Evolutionary conservation across 2,113 vertebrate species (phyloP).

Genomic region (Hyperopisus bebe): DNA sequence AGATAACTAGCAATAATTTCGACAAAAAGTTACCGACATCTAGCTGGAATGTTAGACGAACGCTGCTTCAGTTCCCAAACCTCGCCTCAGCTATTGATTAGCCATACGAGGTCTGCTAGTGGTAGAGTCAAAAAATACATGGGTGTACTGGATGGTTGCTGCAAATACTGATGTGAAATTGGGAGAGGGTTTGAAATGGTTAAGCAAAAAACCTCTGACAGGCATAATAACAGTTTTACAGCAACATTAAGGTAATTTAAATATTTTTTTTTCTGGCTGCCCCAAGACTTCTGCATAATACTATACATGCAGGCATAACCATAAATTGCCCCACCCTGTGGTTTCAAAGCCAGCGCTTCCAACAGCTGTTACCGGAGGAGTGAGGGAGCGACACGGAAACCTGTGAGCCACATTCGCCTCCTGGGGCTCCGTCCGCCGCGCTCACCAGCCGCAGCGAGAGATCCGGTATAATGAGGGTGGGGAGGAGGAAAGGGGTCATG

Average conservation of each 20-base stretch:
- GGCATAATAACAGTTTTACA: not conserved
- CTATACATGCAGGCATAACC: not conserved
- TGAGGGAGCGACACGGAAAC: not conserved
- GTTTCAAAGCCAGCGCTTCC: not conserved
- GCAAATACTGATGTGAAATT: not conserved
- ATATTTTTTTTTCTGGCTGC: not conserved
- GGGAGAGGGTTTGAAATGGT: not conserved
- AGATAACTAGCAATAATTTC: not conserved
- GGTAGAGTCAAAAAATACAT: not conserved
- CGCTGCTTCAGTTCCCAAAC: no score
- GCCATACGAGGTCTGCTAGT: not conserved
- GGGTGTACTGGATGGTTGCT: not conserved
- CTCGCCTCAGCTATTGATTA: not conserved
- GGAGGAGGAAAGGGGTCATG: not conserved
- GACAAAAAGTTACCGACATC: not conserved
- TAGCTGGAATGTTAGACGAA: not conserved
- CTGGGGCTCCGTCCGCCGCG: not conserved
- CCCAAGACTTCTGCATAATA: not conserved
- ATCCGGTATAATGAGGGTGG: not conserved
- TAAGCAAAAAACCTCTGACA: not conserved
- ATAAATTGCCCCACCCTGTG: not conserved
- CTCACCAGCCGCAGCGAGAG: not conserved
- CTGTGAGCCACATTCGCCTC: not conserved
- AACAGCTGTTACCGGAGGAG: not conserved
- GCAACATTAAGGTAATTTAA: not conserved